phyloP scores from a whole-genome alignment of 2,113 vertebrate species.

The Athene cunicularia region DNA sequence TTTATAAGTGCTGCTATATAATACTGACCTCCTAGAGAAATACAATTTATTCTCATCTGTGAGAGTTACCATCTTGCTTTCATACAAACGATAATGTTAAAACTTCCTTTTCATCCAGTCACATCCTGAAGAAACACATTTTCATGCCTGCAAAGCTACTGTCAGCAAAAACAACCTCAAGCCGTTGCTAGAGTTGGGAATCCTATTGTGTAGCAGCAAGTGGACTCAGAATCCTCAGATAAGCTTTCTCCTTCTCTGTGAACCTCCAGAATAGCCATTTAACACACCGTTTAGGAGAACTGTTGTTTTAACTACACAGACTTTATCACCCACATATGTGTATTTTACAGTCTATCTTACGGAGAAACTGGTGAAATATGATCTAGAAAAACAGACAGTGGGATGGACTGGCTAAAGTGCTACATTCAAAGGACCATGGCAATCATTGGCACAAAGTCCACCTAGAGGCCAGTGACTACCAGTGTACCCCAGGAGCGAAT shows the following conservation, averaged over 20 bases:
- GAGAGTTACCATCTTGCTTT: not conserved
- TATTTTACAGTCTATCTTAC: not conserved
- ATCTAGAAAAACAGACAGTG: not conserved
- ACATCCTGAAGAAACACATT: not conserved
- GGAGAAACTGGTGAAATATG: not conserved
- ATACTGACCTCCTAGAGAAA: not conserved
- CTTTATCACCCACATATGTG: not conserved
- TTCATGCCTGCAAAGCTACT: not conserved
- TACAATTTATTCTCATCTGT: not conserved
- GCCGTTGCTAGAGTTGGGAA: not conserved
- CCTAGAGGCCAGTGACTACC: not conserved
- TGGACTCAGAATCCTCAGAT: not conserved
- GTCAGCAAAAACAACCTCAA: not conserved
- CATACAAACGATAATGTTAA: constrained; percentile 3
- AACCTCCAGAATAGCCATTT: not conserved
- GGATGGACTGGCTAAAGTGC: not conserved
- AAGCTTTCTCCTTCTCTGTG: not conserved
- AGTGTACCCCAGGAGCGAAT: not conserved
- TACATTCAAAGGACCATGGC: not conserved
- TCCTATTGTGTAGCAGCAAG: not conserved
- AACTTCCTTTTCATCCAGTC: not conserved
- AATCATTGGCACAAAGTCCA: not conserved
- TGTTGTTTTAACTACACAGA: not conserved
- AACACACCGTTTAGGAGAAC: not conserved
- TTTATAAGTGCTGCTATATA: not conserved